Base-by-base conservation (phyloP, 2,888 invertebrate genomes). In the Invenusta paracnida region DNA sequence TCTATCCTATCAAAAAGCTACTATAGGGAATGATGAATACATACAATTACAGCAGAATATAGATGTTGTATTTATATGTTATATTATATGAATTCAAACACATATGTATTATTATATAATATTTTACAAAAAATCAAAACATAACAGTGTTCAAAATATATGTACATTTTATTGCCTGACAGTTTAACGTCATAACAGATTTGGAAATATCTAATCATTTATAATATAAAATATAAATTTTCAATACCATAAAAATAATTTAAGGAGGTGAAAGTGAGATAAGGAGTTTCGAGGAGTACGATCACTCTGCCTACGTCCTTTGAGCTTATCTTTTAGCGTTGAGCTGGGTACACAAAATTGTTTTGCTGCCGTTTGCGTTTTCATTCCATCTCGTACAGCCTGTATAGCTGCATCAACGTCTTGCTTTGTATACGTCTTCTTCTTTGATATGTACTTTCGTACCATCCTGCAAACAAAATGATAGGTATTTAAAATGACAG, bases 361-460 rank as follows among this genome's bases (percentile, higher is more conserved):
- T 5, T 73, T 73, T 25, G 73, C 25, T 73, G 73, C 73, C 27
- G 25, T 73, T 73, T 73, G 73, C 73, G 25, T 73, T 73, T 73
- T 13, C 5, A 25, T 73, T 73, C 73, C 73, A 73, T 73, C 73
- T 73, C 25, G 73, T 73, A 73, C 27, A 73, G 73, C 73, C 23
- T 73, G 73, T 25, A 73, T 13, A 73, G 73, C 73, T 73, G 73
- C 73, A 13, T 73, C 73, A 73, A 73, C 25, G 27, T 73, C 27
- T 25, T 73, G 23, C 17, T 73, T 73, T 73, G 73, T n/a, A 25
- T 73, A 73, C 25, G 73, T 73, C 23, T 73, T 73, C 23, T 73
- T 73, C 73, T 73, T 73, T 73, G 73, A 73, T 73, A 73, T 25
- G 25, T 73, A 73, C 27, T 73, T 73, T 73, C 73, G 17, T 23